Evolutionary conservation across 2,797 vertebrate species (phyloP).

Genomic region (Pseudopleuronectes americanus): DNA sequence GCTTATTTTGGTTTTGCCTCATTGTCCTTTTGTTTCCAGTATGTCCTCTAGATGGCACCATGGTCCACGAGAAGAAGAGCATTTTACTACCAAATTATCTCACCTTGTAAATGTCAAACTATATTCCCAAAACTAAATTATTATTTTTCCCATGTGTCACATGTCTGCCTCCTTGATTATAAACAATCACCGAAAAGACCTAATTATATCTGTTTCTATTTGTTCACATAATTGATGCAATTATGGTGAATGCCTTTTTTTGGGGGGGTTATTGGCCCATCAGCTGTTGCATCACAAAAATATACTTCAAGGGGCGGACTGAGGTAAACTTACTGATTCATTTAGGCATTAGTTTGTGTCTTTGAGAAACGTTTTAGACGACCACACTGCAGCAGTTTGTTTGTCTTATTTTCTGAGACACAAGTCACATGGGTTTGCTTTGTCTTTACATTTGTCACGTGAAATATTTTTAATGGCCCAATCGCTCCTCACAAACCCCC

Average conservation of each 20-base stretch:
- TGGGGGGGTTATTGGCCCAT: conserved; percentile 42
- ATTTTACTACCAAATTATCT: conserved; percentile 58
- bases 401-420: not conserved
- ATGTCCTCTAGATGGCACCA: conserved; percentile 83
- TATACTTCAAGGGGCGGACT: conserved; percentile 24
- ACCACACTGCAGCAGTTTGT: conserved; percentile 3
- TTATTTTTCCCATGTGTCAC: conserved; percentile 69
- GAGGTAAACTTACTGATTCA: conserved; percentile 14
- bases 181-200: conserved; percentile 53
- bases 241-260: conserved; percentile 50
- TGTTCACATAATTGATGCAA: conserved; percentile 58
- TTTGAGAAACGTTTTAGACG: not conserved
- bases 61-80: conserved; percentile 77
- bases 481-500: conserved; percentile 43
- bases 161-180: conserved; percentile 62
- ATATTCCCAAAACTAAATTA: conserved; percentile 66
- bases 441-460: conserved; percentile 32
- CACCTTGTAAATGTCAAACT: conserved; percentile 69
- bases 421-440: conserved; percentile 17
- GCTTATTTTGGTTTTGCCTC: not conserved
- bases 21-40: not conserved
- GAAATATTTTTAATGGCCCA: conserved; percentile 46
- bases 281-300: conserved; percentile 31
- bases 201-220: conserved; percentile 67
- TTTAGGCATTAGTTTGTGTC: conserved; percentile 9